These are phyloP conservation scores for Accipiter cooperii DNA, from an alignment of 2,113 vertebrate species.

Conservation along the genomic window DNA sequence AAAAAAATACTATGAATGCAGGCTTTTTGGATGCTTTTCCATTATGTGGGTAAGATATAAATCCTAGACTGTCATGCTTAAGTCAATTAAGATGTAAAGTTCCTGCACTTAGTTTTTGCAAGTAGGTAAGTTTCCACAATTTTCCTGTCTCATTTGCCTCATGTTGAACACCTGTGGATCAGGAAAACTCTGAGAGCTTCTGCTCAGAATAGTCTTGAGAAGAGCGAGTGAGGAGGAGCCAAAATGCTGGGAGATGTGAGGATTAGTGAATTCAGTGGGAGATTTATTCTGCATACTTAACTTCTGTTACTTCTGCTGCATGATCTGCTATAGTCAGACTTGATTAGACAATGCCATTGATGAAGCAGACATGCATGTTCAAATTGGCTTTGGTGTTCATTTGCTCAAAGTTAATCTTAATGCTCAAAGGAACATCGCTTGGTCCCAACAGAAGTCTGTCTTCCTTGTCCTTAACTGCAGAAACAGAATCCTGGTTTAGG, in stretches of 20 bases:
- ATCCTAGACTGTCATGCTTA: background rate
- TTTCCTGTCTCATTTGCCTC: background rate
- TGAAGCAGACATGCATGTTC: background rate
- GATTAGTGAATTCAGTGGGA: background rate
- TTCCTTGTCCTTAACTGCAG: background rate
- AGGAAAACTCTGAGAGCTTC: background rate
- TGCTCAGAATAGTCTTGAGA: background rate
- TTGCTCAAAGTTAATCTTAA: background rate
- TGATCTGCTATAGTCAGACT: background rate
- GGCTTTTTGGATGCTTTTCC: background rate
- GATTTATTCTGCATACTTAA: background rate
- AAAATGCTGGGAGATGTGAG: background rate
- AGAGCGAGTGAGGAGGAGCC: background rate
- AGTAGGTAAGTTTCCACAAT: background rate
- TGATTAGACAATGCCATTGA: background rate
- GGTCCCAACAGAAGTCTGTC: background rate
- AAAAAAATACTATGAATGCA: too few species aligned
- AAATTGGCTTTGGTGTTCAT: background rate
- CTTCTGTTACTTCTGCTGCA: background rate
- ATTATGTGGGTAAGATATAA: accelerated
- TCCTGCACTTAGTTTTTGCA: background rate
- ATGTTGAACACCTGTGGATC: background rate
- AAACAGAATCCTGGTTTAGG: background rate
- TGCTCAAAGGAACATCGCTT: background rate
- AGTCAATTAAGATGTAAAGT: background rate